These are phyloP conservation scores for Tenebrio molitor DNA, from an alignment of 1,140 invertebrate species.

Conservation along the genomic window DNA sequence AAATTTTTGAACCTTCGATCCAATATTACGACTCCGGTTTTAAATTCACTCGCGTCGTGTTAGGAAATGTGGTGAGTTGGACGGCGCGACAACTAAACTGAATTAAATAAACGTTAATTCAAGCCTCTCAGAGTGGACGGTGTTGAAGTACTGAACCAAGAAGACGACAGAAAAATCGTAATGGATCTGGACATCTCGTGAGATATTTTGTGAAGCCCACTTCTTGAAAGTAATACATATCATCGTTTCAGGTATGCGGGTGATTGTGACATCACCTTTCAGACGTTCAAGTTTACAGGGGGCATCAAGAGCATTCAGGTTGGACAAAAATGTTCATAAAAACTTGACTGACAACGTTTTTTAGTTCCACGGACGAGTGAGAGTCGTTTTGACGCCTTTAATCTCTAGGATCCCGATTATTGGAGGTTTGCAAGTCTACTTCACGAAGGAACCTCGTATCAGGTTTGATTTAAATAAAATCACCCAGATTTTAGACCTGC, in stretches of 20 bases:
- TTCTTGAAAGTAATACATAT: neutral
- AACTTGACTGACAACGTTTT: constrained; percentile 45
- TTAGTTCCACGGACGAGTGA: constrained; percentile 86
- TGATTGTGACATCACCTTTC: constrained; percentile 92
- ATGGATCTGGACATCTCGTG: constrained; percentile 94
- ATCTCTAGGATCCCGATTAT: constrained; percentile 88
- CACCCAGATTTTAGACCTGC: constrained; percentile 81
- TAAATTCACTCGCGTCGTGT: constrained; percentile 51
- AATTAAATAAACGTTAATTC: too few species aligned
- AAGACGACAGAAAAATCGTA: constrained; percentile 92
- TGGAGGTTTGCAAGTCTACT: constrained; percentile 92
- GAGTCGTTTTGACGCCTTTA: constrained; percentile 92
- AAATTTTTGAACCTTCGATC: constrained; percentile 43
- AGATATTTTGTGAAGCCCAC: constrained; percentile 67
- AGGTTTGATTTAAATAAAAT: constrained; percentile 95
- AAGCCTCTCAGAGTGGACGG: constrained; percentile 79
- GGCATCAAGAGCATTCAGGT: constrained; percentile 88
- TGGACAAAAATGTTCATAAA: constrained; percentile 5
- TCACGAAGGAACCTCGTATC: constrained; percentile 92
- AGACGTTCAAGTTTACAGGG: constrained; percentile 79
- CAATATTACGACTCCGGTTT: constrained; percentile 52
- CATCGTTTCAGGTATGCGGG: constrained; percentile 83
- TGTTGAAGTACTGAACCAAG: constrained; percentile 92
- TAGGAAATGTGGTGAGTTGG: constrained; percentile 54
- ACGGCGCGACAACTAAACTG: too few species aligned